Conservation (phyloP, 2,888 invertebrate species). For the Clepsis dumicolana region DNA sequence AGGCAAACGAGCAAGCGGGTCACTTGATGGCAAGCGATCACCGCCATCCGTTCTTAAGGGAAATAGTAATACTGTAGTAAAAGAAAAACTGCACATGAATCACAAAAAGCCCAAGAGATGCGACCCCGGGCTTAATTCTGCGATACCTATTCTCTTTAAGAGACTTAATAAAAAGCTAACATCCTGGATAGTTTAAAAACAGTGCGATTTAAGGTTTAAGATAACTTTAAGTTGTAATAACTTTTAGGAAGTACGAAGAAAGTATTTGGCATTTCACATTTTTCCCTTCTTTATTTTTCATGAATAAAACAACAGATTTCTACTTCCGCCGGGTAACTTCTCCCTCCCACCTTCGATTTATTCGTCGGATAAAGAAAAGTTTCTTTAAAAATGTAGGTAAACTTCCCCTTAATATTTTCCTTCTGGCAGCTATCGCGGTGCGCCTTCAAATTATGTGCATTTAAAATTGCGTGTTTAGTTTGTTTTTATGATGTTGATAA, state of each 20-base stretch:
- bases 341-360: constrained; percentile 85
- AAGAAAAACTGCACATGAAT: too few species aligned
- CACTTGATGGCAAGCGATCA: too few species aligned
- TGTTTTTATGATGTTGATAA: constrained; percentile 49
- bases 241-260: constrained; percentile 56
- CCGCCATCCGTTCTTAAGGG: too few species aligned
- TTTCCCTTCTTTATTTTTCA: constrained; percentile 80
- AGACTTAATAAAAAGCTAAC: not conserved
- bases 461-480: constrained; percentile 72
- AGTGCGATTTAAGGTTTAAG: constrained; percentile 31
- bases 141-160: not conserved
- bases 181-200: not conserved
- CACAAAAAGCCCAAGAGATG: too few species aligned
- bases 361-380: constrained; percentile 83
- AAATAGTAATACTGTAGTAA: too few species aligned
- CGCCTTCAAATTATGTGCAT: constrained; percentile 78
- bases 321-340: constrained; percentile 78
- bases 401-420: constrained; percentile 83
- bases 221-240: constrained; percentile 51
- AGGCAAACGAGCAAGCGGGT: too few species aligned
- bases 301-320: constrained; percentile 86
- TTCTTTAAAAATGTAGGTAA: constrained; percentile 83
- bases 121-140: too few species aligned
- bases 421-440: constrained; percentile 77
- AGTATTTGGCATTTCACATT: constrained; percentile 69